These are phyloP conservation scores for Caenorhabditis latens DNA, from an alignment of 1,140 invertebrate genomes.

Conservation along the genomic window DNA sequence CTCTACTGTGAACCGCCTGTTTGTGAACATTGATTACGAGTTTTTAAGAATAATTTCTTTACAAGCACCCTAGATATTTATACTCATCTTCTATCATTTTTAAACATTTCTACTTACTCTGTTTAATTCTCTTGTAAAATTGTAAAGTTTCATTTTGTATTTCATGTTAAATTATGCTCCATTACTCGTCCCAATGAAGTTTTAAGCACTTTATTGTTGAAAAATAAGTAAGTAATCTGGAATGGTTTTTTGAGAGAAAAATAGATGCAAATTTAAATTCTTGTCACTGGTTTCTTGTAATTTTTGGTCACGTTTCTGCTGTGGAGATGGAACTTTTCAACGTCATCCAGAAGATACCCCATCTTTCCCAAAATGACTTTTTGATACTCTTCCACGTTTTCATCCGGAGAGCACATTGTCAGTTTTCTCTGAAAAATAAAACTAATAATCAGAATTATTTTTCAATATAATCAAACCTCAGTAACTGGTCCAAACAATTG, in stretches of 20 bases:
- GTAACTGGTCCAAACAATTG: conserved; percentile 17
- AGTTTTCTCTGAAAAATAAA: neutral
- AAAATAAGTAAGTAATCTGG: no score
- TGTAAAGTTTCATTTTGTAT: neutral
- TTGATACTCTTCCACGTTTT: neutral
- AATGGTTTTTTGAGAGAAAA: neutral
- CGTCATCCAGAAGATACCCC: conserved; percentile 11
- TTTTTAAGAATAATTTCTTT: neutral
- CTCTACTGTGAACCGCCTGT: conserved; percentile 19
- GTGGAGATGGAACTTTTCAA: neutral
- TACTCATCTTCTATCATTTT: neutral
- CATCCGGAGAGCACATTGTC: neutral
- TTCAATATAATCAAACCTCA: neutral
- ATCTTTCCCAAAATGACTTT: conserved; percentile 1
- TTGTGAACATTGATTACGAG: conserved; percentile 37
- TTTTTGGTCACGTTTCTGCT: conserved; percentile 28
- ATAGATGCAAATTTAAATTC: neutral
- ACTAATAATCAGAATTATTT: neutral
- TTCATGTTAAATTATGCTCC: neutral
- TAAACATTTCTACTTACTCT: neutral
- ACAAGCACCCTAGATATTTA: neutral
- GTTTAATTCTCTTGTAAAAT: neutral
- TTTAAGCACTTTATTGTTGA: no score
- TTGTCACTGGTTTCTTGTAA: neutral
- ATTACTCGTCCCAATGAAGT: no score